phyloP scores from a whole-genome alignment of 2,888 invertebrate species.

The Athripsodes cinereus region DNA sequence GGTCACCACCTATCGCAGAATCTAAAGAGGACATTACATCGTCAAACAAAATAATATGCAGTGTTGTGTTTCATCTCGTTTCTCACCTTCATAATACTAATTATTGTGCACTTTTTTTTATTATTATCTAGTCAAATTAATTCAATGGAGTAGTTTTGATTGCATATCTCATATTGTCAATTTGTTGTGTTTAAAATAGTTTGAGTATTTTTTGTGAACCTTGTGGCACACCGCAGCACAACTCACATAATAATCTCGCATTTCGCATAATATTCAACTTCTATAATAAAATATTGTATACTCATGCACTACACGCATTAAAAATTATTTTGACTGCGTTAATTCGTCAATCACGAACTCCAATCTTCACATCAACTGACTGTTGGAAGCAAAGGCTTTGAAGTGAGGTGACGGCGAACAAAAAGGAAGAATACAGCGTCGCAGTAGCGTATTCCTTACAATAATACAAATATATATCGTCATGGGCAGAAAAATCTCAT shows the following conservation, averaged over 20 bases:
- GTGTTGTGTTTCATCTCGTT: not conserved
- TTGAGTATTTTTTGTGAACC: conserved; percentile 1
- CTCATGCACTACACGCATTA: conserved; percentile 3
- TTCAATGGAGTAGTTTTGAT: not conserved
- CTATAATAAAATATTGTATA: not conserved
- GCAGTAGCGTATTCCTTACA: conserved; percentile 7
- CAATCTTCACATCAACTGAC: conserved; percentile 10
- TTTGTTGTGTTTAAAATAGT: conserved; percentile 7
- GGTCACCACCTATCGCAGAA: not conserved
- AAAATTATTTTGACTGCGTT: conserved; percentile 14
- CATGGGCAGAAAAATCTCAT: conserved; percentile 7
- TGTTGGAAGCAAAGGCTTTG: conserved; percentile 9
- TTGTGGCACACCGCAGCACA: conserved; percentile 1
- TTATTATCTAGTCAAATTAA: not conserved
- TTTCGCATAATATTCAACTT: conserved; percentile 1
- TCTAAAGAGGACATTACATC: not conserved
- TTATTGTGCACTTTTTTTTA: not conserved
- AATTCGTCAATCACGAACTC: conserved; percentile 15
- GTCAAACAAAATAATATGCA: not conserved
- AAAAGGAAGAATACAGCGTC: conserved; percentile 3
- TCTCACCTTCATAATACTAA: not conserved
- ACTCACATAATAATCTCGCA: not conserved
- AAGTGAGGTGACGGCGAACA: conserved; percentile 15
- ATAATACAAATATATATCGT: not conserved
- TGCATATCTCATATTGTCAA: conserved; percentile 3